Percentiles rank a stretch among this genome's conserved stretches.
Evolutionary conservation across 2,888 invertebrate species (phyloP).

Genomic region (Drymonia ruficornis): DNA sequence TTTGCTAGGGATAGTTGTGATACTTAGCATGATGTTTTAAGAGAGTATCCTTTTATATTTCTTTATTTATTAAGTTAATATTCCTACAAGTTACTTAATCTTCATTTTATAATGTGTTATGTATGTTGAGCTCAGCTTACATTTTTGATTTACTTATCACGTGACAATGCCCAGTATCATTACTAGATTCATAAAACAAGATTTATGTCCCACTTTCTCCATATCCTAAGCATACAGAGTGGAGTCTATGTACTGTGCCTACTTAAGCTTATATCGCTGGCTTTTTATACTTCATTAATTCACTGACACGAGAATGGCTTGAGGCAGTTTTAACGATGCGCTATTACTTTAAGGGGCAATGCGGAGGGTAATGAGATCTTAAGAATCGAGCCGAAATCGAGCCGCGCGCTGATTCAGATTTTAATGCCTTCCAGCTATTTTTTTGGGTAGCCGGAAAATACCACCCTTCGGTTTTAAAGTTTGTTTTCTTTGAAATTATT

Average conservation of each 20-base stretch:
- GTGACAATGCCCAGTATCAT: neutral
- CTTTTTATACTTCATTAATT: slow-evolving; percentile 69
- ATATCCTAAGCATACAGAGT: neutral
- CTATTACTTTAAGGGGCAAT: slow-evolving; percentile 61
- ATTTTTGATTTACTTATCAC: too few species aligned
- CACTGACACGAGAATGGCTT: slow-evolving; percentile 52
- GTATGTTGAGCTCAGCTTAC: too few species aligned
- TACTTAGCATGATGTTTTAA: too few species aligned
- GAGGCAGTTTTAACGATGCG: slow-evolving; percentile 57
- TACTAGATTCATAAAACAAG: neutral
- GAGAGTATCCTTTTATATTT: too few species aligned
- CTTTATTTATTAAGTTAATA: too few species aligned
- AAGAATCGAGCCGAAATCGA: slow-evolving; percentile 44
- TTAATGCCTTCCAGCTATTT: slow-evolving; percentile 24
- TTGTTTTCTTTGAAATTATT: too few species aligned
- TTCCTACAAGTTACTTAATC: too few species aligned
- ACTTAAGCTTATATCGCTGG: slow-evolving; percentile 27
- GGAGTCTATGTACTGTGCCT: too few species aligned
- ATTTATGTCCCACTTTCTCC: neutral
- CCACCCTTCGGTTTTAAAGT: too few species aligned
- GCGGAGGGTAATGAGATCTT: slow-evolving; percentile 51
- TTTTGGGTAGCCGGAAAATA: too few species aligned
- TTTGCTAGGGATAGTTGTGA: too few species aligned
- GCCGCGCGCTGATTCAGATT: slow-evolving; percentile 24
- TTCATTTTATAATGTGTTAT: too few species aligned